These are phyloP conservation scores for Drosophila nannoptera DNA, from an alignment of 1,140 invertebrate genomes.

Conservation along the genomic window DNA sequence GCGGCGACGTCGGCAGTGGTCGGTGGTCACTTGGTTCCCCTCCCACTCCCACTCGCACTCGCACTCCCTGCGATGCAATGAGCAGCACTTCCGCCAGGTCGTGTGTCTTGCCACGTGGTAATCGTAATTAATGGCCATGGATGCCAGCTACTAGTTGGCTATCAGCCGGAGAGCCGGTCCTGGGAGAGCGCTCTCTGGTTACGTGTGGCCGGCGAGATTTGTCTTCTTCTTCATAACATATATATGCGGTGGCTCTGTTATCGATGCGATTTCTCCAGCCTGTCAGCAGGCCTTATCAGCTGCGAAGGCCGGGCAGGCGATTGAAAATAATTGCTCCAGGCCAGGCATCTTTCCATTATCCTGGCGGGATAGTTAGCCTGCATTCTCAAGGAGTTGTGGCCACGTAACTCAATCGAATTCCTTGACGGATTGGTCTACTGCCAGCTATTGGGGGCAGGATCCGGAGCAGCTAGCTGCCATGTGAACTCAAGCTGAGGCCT, in stretches of 20 bases:
- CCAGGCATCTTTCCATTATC: too few species aligned
- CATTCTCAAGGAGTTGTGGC: neutral
- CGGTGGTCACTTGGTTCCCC: slow-evolving; percentile 24
- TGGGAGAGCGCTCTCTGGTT: slow-evolving; percentile 24
- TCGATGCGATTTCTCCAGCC: slow-evolving; percentile 57
- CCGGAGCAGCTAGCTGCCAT: too few species aligned
- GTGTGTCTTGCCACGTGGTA: slow-evolving; percentile 74
- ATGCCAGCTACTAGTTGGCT: slow-evolving; percentile 49
- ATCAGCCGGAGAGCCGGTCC: slow-evolving; percentile 24
- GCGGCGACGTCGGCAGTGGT: slow-evolving; percentile 4
- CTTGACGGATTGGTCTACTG: too few species aligned
- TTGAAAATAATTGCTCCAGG: slow-evolving; percentile 52
- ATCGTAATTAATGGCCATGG: slow-evolving; percentile 75
- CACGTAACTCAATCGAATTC: too few species aligned
- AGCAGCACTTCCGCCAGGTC: slow-evolving; percentile 68
- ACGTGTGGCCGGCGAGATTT: slow-evolving; percentile 26
- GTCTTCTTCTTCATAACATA: slow-evolving; percentile 41
- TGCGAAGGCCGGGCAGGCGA: slow-evolving; percentile 22
- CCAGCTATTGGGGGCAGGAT: too few species aligned
- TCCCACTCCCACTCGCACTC: slow-evolving; percentile 13
- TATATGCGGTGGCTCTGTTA: slow-evolving; percentile 34
- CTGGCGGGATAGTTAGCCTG: neutral
- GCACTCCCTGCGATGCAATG: slow-evolving; percentile 30
- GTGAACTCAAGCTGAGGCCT: neutral
- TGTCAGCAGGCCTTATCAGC: slow-evolving; percentile 32